phyloP scores from a whole-genome alignment of 2,797 vertebrate species.

The Acanthiza pusilla region DNA sequence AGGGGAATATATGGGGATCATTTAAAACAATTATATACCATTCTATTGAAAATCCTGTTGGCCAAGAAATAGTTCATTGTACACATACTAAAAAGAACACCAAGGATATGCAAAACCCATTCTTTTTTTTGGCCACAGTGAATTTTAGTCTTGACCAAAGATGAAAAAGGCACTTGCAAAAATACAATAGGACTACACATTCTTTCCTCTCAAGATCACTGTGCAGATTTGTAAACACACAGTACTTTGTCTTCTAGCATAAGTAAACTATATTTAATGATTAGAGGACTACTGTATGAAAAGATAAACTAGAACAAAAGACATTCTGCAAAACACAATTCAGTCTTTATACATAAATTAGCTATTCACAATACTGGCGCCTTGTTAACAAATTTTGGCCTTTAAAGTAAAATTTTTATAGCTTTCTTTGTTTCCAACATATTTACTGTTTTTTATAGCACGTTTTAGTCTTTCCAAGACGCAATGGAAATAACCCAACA shows the following conservation, averaged over 20 bases:
- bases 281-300: not conserved
- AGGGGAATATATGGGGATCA: not conserved
- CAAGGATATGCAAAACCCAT: not conserved
- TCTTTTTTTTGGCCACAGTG: not conserved
- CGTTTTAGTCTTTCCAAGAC: not conserved
- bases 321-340: not conserved
- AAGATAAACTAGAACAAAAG: conserved; percentile 35
- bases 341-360: conserved; percentile 9
- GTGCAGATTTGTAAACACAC: conserved; percentile 18
- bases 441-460: not conserved
- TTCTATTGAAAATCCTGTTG: not conserved
- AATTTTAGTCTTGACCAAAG: not conserved
- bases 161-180: not conserved
- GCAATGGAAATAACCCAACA: not conserved
- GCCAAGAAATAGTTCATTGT: conserved; percentile 7
- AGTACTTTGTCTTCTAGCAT: conserved; percentile 2
- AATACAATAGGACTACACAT: conserved; percentile 6
- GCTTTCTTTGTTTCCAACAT: not conserved
- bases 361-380: not conserved
- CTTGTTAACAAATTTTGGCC: not conserved
- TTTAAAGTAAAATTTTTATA: not conserved
- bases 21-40: not conserved
- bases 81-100: not conserved
- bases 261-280: conserved; percentile 10
- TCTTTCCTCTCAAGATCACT: conserved; percentile 26